Base-by-base conservation (phyloP, 2,113 vertebrate species). In the Paratilapia polleni region DNA sequence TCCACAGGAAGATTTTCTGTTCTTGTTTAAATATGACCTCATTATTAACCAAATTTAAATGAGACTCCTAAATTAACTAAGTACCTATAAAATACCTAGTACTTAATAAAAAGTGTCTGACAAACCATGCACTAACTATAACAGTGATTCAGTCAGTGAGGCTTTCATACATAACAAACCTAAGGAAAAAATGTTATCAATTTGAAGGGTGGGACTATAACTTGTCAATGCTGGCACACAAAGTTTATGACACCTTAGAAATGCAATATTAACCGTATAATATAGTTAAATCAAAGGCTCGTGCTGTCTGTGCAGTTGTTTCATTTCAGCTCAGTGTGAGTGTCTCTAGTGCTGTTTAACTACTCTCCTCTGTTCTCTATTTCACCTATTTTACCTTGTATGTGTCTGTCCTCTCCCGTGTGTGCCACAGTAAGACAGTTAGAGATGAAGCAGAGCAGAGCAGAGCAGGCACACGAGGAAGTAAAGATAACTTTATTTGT, bases 11-110 rank as follows among this genome's bases (percentile, higher is more conserved):
- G 60, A 63, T 74, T 57, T 78, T 22, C 41, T 62, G 58, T 87
- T 90, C 81, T 59, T 85, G 63, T 68, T 81, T 77, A 83, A 84
- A 81, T 73, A 92, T 87, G 79, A 82, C 52, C 38, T 52, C 26
- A 77, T 78, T 78, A 78, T 81, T 80, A 70, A 73, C 31, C 19
- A 76, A 89, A 80, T 77, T 78, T 28, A 52, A 83, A 82, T 41
- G 43, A 9, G 43, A 73, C 31, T 56, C 76, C 78, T 66, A 15
- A 80, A 66, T 56, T 49, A 87, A 82, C 56, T 38, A 57, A 34
- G n/a, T 47, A 59, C 8, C 31, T 43, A 80, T 83, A 59, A 17
- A 63, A 80, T 57, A 81, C 12, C 6, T 17, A 19, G 12, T 24
- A 8, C 20, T 41, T 43, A 58, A 88, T 68, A 60, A 79, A 70